Conservation (phyloP, 2,113 vertebrate species). For the Erinaceus europaeus region DNA sequence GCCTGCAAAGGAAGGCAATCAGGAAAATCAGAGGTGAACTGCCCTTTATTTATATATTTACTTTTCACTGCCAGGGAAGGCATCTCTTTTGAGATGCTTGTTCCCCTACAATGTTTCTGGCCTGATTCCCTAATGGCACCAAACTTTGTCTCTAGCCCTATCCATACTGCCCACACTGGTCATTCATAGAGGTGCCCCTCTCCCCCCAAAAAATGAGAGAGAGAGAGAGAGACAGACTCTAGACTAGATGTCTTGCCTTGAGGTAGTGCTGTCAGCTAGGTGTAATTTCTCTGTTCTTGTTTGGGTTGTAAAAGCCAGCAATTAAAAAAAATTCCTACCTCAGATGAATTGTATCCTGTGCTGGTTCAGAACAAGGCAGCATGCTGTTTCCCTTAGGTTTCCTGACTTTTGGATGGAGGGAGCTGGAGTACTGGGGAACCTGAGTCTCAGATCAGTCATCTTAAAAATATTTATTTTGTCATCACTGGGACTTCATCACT, state of each 20-base stretch:
- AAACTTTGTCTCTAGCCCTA: neutral
- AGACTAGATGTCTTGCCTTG: neutral
- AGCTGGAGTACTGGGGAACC: neutral
- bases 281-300: neutral
- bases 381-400: accelerated
- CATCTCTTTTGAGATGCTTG: conserved; percentile 2
- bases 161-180: neutral
- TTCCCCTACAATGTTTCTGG: conserved; percentile 12
- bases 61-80: neutral
- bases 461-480: no score
- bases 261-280: neutral
- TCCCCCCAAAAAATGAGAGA: neutral
- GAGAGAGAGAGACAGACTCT: no score
- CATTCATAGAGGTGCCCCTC: neutral
- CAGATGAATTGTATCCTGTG: neutral
- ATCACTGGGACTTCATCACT: no score
- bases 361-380: neutral
- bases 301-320: conserved; percentile 33
- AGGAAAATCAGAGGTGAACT: conserved; percentile 16
- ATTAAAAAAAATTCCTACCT: conserved; percentile 11
- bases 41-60: neutral
- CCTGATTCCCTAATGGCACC: conserved; percentile 15
- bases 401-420: neutral
- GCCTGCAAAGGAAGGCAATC: neutral
- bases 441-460: neutral